Evolutionary conservation across 1,140 invertebrate genomes (phyloP), one percentile per base, ranked within the genome.

Genomic region (Bombus breviceps): DNA sequence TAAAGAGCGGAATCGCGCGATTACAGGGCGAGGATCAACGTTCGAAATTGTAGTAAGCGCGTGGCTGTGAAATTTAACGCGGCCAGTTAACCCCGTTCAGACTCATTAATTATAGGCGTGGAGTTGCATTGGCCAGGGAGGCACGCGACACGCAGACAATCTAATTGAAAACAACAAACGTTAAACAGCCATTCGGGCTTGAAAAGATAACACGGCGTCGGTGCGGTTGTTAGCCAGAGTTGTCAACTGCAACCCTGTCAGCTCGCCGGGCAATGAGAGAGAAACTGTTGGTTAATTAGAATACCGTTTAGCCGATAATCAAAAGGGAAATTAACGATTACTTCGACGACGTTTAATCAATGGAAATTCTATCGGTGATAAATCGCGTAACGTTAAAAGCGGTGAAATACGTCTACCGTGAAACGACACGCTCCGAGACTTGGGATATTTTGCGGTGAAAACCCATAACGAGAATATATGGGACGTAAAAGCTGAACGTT

Each of bases 131-230:
- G n/a, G 18, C 22, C 22, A 57, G 22, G n/a, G 22, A 15, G 12
- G 18, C 57, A 47, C 71, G 32, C 32, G 72, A 53, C 80, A 43
- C 34, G 39, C 69, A 37, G 34, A 53, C 62, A 18, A 47, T 83
- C 43, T 83, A 83, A 83, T 83, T 83, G 73, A 83, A 83, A 83
- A 83, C 81, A 83, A 83, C 81, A 83, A 83, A 83, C 73, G 72
- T 66, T 83, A 83, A 75, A 83, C 74, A 77, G 62, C 28, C 53
- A 32, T 34, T 68, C 47, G 34, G 10, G 62, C 62, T 69, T 47
- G 81, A 53, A 83, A 83, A 77, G 73, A 69, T 83, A 83, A 66
- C 81, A 66, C n/a, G 53, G n/a, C 39, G 5, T 3, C 41, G 34
- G 25, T 15, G 18, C 28, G n/a, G 22, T 1, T 28, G 59, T 25